Conservation (phyloP, 2,113 vertebrate genomes). For the Eira barbara region DNA sequence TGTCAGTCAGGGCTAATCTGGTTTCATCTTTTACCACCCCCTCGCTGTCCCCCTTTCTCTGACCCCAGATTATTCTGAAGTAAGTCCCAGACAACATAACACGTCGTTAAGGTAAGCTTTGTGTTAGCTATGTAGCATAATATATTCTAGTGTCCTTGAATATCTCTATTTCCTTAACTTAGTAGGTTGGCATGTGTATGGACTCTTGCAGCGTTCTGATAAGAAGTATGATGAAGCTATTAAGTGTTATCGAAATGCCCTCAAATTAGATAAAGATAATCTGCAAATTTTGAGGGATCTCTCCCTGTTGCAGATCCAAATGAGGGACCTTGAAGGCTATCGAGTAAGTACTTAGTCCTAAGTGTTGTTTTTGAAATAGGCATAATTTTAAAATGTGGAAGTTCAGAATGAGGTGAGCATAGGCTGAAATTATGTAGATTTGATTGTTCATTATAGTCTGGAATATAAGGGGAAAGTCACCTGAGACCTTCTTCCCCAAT, state of each 20-base stretch:
- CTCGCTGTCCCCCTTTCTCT: not conserved
- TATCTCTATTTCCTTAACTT: constrained; percentile 79
- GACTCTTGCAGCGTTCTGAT: constrained; percentile 86
- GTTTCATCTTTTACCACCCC: not conserved
- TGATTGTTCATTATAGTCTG: not conserved
- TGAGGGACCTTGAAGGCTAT: constrained; percentile 88
- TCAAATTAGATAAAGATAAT: constrained; percentile 88
- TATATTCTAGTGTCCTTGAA: constrained; percentile 39
- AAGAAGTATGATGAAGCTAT: constrained; percentile 89
- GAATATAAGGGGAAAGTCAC: not conserved
- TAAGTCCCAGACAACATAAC: not conserved
- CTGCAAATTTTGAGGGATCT: constrained; percentile 87
- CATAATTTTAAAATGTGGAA: not conserved
- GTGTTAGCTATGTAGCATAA: not conserved
- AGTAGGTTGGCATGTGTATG: constrained; percentile 87
- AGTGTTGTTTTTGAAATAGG: not conserved
- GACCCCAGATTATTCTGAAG: constrained; percentile 24
- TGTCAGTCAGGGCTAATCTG: not conserved
- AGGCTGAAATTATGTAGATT: not conserved
- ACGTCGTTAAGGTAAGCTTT: not conserved
- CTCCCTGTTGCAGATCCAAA: constrained; percentile 86
- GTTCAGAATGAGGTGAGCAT: not conserved
- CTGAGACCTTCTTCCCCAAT: not conserved
- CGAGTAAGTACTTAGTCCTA: constrained; percentile 80
- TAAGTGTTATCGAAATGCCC: constrained; percentile 88